Evolutionary conservation across 2,113 vertebrate genomes (phyloP), one percentile per base, ranked within the genome.

Genomic region (Grantiella picta): DNA sequence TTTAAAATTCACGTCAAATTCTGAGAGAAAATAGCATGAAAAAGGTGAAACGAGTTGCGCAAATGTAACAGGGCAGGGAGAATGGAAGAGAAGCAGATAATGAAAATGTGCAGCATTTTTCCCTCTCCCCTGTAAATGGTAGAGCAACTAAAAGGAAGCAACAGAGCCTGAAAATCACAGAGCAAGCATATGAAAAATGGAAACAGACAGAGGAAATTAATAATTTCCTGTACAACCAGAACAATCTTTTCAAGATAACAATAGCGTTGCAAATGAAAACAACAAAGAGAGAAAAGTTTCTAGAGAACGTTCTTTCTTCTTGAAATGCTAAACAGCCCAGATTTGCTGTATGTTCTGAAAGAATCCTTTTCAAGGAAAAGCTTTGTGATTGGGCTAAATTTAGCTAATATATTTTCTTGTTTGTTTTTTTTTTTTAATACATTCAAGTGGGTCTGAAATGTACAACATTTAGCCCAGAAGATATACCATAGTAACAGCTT

Each of bases 181-280:
- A 81, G 31, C 52, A 63, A 92, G 20, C 9, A 59, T 33, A 75
- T 64, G 44, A 90, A 83, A 94, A 94, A 88, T 92, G 60, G 60
- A 95, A 96, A 77, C 93, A 95, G 93, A 86, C 71, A 77, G 53
- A 90, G 94, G 94, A 96, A 97, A 96, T 96, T 96, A 96, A 75
- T 94, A 94, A 95, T 94, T 96, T 97, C 93, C 94, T 90, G 82
- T 75, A 83, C 56, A 94, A 75, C 42, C 64, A 96, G 80, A 81
- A 68, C 59, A 81, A 40, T 14, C 10, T 78, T 90, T 92, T 93
- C 82, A 90, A 96, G 85, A 83, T 47, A 83, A n/a, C 42, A 75
- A 33, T 44, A 61, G 23, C 18, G 64, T 94, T 94, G 83, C 40
- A 83, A 70, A 88, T 44, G n/a, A 81, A 94, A 89, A 83, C 24